phyloP scores from a whole-genome alignment of 2,888 invertebrate species.

The Oxytorus armatus region DNA sequence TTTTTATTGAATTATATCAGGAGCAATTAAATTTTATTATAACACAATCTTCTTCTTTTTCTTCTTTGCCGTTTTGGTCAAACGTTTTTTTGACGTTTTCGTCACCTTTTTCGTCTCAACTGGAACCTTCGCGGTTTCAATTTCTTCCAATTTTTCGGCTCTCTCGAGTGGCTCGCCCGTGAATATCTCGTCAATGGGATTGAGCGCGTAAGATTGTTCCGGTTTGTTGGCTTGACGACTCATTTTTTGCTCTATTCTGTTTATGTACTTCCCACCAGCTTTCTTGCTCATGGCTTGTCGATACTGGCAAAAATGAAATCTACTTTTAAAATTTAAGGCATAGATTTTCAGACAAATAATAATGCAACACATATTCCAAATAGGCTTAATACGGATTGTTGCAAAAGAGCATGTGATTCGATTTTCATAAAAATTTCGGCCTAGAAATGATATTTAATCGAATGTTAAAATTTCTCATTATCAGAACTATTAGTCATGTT shows the following conservation, averaged over 20 bases:
- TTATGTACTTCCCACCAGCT: constrained; percentile 91
- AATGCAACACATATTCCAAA: constrained; percentile 9
- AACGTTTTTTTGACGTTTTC: constrained; percentile 71
- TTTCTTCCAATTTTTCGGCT: constrained; percentile 85
- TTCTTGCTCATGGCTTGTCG: constrained; percentile 89
- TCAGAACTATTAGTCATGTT: too few species aligned
- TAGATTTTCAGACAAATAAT: constrained; percentile 16
- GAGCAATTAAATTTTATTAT: background rate
- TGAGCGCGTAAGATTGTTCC: constrained; percentile 89
- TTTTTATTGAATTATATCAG: background rate
- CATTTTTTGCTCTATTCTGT: constrained; percentile 92
- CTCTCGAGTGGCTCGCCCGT: constrained; percentile 88
- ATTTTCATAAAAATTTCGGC: too few species aligned
- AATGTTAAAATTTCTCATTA: too few species aligned
- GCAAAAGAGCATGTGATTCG: too few species aligned
- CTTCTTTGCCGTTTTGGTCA: constrained; percentile 34
- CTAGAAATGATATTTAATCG: too few species aligned
- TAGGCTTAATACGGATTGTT: too few species aligned
- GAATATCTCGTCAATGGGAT: constrained; percentile 91
- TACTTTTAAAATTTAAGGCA: constrained; percentile 3
- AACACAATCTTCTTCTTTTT: constrained; percentile 49
- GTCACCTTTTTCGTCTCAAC: constrained; percentile 38
- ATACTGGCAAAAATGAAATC: constrained; percentile 85
- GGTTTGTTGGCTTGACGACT: constrained; percentile 90
- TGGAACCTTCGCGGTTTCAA: constrained; percentile 26